phyloP scores from a whole-genome alignment of 2,797 vertebrate genomes.

The Enteromius trimaculatus region DNA sequence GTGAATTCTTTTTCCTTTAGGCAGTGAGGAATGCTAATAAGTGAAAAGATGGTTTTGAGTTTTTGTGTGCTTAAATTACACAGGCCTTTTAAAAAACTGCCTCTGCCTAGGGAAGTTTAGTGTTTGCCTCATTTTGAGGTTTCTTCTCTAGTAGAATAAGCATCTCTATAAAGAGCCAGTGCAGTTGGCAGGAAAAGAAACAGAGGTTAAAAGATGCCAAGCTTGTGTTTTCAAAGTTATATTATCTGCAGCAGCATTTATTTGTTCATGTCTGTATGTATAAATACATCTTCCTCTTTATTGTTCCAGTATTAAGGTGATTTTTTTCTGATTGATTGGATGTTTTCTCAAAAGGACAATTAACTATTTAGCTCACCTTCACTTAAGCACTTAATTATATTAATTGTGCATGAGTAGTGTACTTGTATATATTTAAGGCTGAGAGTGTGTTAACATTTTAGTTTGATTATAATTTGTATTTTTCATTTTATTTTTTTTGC shows the following conservation, averaged over 20 bases:
- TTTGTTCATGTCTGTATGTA: background rate
- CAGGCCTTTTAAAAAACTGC: conserved; percentile 49
- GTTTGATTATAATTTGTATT: too few relatives aligned
- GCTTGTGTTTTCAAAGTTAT: background rate
- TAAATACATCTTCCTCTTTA: background rate
- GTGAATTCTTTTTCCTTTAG: conserved; percentile 58
- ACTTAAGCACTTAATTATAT: background rate
- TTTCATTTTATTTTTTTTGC: too few relatives aligned
- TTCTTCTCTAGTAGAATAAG: conserved; percentile 48
- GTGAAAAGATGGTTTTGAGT: conserved; percentile 37
- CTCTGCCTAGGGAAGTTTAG: conserved; percentile 49
- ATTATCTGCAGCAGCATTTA: background rate
- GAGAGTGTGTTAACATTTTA: too few relatives aligned
- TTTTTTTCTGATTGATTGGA: background rate
- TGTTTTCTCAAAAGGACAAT: background rate
- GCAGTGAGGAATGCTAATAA: conserved; percentile 44
- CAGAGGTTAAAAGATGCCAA: background rate
- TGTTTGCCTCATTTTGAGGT: conserved; percentile 34
- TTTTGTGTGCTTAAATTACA: conserved; percentile 60
- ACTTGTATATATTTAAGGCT: too few relatives aligned
- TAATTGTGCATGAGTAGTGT: background rate
- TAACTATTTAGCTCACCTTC: background rate
- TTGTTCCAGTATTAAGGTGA: background rate
- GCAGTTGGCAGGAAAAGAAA: conserved; percentile 14
- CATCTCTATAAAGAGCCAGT: conserved; percentile 44